Percentiles rank a stretch among this genome's conserved stretches.
Evolutionary conservation across 2,888 invertebrate species (phyloP).

Genomic region (Oscheius myriophilus): DNA sequence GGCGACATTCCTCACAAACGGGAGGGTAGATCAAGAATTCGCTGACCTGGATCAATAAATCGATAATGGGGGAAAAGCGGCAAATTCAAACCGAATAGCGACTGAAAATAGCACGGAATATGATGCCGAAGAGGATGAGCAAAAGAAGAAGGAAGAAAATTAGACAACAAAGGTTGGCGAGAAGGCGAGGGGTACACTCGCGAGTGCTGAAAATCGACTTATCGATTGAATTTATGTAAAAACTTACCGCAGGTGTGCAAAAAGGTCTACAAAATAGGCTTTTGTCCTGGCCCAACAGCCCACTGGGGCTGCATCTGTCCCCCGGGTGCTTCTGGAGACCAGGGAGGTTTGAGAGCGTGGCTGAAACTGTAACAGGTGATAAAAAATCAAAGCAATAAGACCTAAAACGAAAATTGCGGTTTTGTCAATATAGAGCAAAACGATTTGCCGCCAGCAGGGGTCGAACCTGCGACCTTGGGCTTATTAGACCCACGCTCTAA

Average conservation of each 20-base stretch:
- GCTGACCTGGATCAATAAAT: slow-evolving; percentile 30
- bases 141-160: slow-evolving; percentile 63
- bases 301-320: slow-evolving; percentile 22
- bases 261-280: slow-evolving; percentile 33
- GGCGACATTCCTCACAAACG: slow-evolving; percentile 67
- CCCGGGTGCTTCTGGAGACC: slow-evolving; percentile 41
- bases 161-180: slow-evolving; percentile 56
- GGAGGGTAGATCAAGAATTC: slow-evolving; percentile 67
- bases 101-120: slow-evolving; percentile 62
- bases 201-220: slow-evolving; percentile 49
- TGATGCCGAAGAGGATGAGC: slow-evolving; percentile 59
- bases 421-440: too few species aligned
- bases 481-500: slow-evolving; percentile 71
- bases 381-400: too few species aligned
- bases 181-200: slow-evolving; percentile 55
- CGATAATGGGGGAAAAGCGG: too few species aligned
- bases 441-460: slow-evolving; percentile 69
- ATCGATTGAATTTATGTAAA: neutral
- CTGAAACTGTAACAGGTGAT: slow-evolving; percentile 25
- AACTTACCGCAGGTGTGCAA: slow-evolving; percentile 21
- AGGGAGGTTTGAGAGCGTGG: slow-evolving; percentile 54
- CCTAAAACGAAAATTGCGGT: neutral
- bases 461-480: slow-evolving; percentile 70
- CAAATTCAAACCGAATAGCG: slow-evolving; percentile 47
- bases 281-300: slow-evolving; percentile 43